A percentile compares a stretch with the other conserved stretches of the same genome.
These are phyloP conservation scores for Heliconius hewitsoni DNA, from an alignment of 1,140 invertebrate species.

Conservation along the genomic window DNA sequence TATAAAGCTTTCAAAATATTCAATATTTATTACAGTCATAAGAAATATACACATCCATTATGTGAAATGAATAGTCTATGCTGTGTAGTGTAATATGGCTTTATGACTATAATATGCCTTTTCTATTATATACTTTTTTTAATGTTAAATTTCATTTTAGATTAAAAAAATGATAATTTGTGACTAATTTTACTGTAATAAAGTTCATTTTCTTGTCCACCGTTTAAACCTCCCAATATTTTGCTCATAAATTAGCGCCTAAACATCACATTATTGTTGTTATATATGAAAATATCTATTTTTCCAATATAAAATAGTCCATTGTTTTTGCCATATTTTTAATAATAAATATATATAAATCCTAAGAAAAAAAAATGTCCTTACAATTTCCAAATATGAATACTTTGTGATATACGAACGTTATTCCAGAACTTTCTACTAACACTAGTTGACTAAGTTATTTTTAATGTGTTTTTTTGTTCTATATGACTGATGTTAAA, in stretches of 20 bases:
- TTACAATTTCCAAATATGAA: conserved; percentile 36
- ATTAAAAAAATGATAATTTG: background rate
- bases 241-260: conserved; percentile 12
- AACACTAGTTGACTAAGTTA: conserved; percentile 40
- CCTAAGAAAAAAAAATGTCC: conserved; percentile 23
- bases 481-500: conserved; percentile 51
- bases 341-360: background rate
- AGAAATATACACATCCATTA: background rate
- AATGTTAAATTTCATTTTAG: background rate
- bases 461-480: conserved; percentile 46
- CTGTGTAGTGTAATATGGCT: background rate
- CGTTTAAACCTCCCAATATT: conserved; percentile 19
- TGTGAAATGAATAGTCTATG: background rate
- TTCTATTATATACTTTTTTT: background rate
- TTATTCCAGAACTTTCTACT: conserved; percentile 39
- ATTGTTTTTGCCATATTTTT: conserved; percentile 31
- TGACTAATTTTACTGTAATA: conserved; percentile 1
- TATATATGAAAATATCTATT: conserved; percentile 19
- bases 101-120: background rate
- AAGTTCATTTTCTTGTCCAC: conserved; percentile 22
- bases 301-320: conserved; percentile 18
- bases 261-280: conserved; percentile 14
- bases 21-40: background rate
- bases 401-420: conserved; percentile 45
- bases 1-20: too few relatives aligned